Percentiles rank a stretch among this genome's conserved stretches.
Evolutionary conservation across 2,888 invertebrate genomes (phyloP).

Genomic region (Ptychoptera contaminata): DNA sequence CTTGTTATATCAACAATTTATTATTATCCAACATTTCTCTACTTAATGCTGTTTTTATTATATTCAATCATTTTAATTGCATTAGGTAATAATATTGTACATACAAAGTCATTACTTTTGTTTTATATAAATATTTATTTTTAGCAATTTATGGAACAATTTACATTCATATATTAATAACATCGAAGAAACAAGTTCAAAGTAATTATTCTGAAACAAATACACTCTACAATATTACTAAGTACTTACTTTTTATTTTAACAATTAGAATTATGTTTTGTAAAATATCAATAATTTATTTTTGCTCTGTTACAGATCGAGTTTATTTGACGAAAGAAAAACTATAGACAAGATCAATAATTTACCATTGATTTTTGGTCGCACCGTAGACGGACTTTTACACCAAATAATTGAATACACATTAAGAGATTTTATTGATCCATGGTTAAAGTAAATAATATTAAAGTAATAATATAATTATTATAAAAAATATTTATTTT

Average conservation of each 20-base stretch:
- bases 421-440: conserved; percentile 60
- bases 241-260: not conserved
- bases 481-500: not conserved
- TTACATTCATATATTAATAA: conserved; percentile 27
- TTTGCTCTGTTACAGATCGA: conserved; percentile 17
- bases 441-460: conserved; percentile 43
- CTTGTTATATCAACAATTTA: conserved; percentile 26
- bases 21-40: conserved; percentile 29
- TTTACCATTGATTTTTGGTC: conserved; percentile 64
- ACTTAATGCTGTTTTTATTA: conserved; percentile 26
- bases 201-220: conserved; percentile 7
- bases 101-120: not conserved
- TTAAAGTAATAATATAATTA: conserved; percentile 5
- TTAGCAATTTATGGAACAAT: conserved; percentile 27
- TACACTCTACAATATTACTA: not conserved
- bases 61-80: conserved; percentile 26
- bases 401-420: conserved; percentile 69
- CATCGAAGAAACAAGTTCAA: conserved; percentile 23
- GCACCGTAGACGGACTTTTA: conserved; percentile 68
- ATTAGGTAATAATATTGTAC: conserved; percentile 18
- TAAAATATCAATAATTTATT: not conserved
- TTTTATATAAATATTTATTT: conserved; percentile 9
- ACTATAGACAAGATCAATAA: conserved; percentile 34
- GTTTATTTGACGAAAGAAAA: conserved; percentile 29
- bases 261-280: not conserved